phyloP scores from a whole-genome alignment of 2,797 vertebrate genomes.

The Aselliscus stoliczkanus region DNA sequence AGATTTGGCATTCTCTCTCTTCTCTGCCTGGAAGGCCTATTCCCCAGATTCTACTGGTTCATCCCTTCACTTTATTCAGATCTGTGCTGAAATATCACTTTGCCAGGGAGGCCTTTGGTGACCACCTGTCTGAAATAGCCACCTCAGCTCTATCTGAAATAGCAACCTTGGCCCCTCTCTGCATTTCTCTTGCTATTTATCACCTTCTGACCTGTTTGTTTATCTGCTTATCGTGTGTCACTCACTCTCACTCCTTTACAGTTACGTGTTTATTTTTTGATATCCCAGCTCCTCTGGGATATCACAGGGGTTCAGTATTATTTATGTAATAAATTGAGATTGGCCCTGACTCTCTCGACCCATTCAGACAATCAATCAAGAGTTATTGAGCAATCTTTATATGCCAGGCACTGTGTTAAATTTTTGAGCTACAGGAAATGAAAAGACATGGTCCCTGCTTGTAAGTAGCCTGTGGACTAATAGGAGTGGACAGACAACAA shows the following conservation, averaged over 20 bases:
- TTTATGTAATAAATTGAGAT: conserved; percentile 41
- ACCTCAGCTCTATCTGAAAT: too few species aligned
- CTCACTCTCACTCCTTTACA: background rate
- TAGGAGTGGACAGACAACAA: background rate
- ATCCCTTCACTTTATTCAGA: background rate
- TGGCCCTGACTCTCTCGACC: conserved; percentile 8
- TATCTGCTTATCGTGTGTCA: background rate
- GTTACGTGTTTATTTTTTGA: conserved; percentile 15
- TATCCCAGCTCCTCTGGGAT: background rate
- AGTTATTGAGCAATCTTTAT: background rate
- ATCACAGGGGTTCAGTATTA: background rate
- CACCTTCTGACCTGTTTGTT: background rate
- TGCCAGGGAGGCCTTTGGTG: background rate
- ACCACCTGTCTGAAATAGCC: conserved; percentile 10
- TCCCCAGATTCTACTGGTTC: background rate
- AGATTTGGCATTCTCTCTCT: background rate
- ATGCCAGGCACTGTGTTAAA: background rate
- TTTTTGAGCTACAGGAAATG: background rate
- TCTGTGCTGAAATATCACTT: conserved; percentile 6
- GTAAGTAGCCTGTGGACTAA: background rate
- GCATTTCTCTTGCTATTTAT: background rate
- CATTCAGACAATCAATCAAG: background rate
- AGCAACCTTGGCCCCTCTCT: background rate
- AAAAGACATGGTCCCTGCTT: background rate
- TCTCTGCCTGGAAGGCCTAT: background rate